Evolutionary conservation across 2,797 vertebrate species (phyloP).

Genomic region (Channa striata): DNA sequence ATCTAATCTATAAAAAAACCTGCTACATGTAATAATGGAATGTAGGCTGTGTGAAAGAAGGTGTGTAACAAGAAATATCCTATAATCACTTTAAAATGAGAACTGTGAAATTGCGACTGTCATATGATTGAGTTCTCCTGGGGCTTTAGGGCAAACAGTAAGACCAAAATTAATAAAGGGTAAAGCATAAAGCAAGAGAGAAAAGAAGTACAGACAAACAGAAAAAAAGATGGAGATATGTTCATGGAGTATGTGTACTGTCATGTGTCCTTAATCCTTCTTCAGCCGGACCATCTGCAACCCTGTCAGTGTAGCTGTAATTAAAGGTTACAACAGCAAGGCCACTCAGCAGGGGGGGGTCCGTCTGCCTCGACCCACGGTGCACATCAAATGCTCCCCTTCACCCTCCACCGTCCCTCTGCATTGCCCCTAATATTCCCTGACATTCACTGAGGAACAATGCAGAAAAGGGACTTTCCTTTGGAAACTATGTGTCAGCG

Average conservation of each 20-base stretch:
- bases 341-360: slow-evolving; percentile 76
- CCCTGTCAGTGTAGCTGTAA: slow-evolving; percentile 76
- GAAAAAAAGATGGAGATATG: slow-evolving; percentile 4
- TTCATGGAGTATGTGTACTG: slow-evolving; percentile 14
- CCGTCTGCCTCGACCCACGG: slow-evolving; percentile 56
- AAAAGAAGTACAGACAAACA: background rate
- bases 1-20: background rate
- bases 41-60: background rate
- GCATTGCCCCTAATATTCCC: slow-evolving; percentile 65
- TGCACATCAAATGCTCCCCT: slow-evolving; percentile 62
- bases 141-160: background rate
- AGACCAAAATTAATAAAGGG: slow-evolving; percentile 2
- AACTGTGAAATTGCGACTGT: background rate
- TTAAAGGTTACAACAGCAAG: slow-evolving; percentile 80
- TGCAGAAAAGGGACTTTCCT: slow-evolving; percentile 61
- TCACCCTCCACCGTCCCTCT: slow-evolving; percentile 63
- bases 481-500: slow-evolving; percentile 69
- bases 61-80: background rate
- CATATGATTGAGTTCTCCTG: slow-evolving; percentile 3
- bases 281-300: slow-evolving; percentile 76
- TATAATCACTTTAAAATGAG: background rate
- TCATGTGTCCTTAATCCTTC: slow-evolving; percentile 54
- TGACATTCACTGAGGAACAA: slow-evolving; percentile 67
- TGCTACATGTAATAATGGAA: no score
- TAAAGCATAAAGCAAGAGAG: background rate